A percentile compares a stretch with the other conserved stretches of the same genome.
Evolutionary conservation across 2,888 invertebrate genomes (phyloP).

Genomic region (Zaprionus bogoriensis): DNA sequence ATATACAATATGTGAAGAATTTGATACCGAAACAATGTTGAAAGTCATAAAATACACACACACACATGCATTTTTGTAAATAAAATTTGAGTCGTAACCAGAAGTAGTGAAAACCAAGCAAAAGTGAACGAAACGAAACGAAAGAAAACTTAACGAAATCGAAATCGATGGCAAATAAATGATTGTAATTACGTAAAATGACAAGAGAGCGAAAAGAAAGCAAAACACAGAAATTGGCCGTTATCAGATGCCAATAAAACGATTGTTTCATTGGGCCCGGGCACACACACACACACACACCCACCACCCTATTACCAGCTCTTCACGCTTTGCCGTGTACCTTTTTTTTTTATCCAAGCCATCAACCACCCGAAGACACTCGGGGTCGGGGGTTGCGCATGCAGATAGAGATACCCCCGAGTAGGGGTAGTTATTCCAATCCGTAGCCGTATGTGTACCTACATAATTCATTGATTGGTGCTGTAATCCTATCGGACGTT

Average conservation of each 20-base stretch:
- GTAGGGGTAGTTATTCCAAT: constrained; percentile 47
- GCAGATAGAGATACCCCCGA: constrained; percentile 10
- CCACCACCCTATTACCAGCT: not conserved
- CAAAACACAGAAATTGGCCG: constrained; percentile 51
- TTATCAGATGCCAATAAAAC: constrained; percentile 52
- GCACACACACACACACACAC: not conserved
- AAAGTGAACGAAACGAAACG: constrained; percentile 22
- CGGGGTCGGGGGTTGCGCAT: constrained; percentile 7
- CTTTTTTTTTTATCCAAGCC: not conserved
- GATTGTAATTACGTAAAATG: constrained; percentile 64
- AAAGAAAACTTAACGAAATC: too few relatives aligned
- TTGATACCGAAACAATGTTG: constrained; percentile 61
- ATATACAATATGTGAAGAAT: constrained; percentile 32
- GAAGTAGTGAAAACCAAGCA: constrained; percentile 49
- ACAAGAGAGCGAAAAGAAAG: constrained; percentile 6
- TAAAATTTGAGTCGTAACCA: constrained; percentile 52
- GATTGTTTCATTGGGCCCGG: constrained; percentile 37
- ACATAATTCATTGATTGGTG: constrained; percentile 65
- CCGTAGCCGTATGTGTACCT: constrained; percentile 10
- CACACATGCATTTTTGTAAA: constrained; percentile 57
- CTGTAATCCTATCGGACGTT: constrained; percentile 36
- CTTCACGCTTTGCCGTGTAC: not conserved
- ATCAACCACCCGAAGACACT: not conserved
- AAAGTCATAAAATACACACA: constrained; percentile 32
- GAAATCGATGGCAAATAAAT: constrained; percentile 48